A percentile compares a stretch with the other conserved stretches of the same genome.
phyloP scores from a whole-genome alignment of 2,113 vertebrate species.

The Turdus rufiventris region DNA sequence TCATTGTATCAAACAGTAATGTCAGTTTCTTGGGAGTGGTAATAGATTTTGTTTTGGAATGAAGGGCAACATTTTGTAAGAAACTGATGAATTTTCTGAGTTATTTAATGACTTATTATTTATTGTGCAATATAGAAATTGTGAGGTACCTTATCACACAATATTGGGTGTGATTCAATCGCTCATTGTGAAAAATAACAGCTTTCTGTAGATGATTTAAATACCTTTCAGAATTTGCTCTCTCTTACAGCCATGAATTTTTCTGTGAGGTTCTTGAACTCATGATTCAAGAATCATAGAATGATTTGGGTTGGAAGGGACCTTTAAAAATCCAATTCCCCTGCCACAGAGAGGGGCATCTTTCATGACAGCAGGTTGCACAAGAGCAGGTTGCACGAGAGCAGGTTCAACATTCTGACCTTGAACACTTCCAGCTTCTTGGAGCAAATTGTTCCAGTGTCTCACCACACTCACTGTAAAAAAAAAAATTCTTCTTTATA shows the following conservation, averaged over 20 bases:
- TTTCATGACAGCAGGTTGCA: not conserved
- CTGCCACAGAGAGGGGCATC: rapidly evolving
- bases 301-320: not conserved
- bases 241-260: not conserved
- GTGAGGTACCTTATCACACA: not conserved
- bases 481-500: not conserved
- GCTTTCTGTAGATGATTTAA: not conserved
- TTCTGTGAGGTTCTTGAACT: not conserved
- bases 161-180: not conserved
- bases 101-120: not conserved
- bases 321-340: not conserved
- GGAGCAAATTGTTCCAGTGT: not conserved
- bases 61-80: not conserved
- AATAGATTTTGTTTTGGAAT: not conserved
- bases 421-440: not conserved
- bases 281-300: not conserved
- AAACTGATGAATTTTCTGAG: not conserved
- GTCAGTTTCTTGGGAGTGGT: not conserved
- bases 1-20: not conserved
- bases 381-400: not conserved
- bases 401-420: not conserved
- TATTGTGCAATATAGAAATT: not conserved
- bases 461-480: not conserved
- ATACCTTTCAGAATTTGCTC: not conserved
- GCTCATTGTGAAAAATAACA: not conserved